A percentile compares a stretch with the other conserved stretches of the same genome.
phyloP scores from a whole-genome alignment of 2,888 invertebrate genomes.

The Gisinianus flammeolus region DNA sequence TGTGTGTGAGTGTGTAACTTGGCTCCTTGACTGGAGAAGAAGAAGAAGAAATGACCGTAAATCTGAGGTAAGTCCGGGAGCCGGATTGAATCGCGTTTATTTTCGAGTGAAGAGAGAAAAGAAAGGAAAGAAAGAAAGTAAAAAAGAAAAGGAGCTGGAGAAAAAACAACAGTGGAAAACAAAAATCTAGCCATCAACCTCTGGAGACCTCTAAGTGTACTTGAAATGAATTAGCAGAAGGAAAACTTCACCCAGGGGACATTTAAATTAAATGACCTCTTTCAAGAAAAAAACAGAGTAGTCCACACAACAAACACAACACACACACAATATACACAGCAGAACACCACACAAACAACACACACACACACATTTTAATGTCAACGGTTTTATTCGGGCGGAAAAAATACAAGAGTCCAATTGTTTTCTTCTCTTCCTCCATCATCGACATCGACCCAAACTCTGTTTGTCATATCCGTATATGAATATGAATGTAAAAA shows the following conservation, averaged over 20 bases:
- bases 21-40: background rate
- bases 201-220: constrained; percentile 30
- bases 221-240: constrained; percentile 36
- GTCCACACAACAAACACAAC: too few species aligned
- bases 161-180: too few species aligned
- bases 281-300: background rate
- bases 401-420: constrained; percentile 18
- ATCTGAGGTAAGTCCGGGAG: constrained; percentile 20
- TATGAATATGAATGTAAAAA: too few species aligned
- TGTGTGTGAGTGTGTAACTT: background rate
- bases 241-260: constrained; percentile 26
- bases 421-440: too few species aligned
- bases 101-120: too few species aligned
- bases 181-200: constrained; percentile 13
- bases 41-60: constrained; percentile 21
- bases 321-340: background rate
- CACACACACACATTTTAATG: background rate
- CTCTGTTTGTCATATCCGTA: too few species aligned
- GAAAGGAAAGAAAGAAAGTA: too few species aligned
- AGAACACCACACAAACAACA: background rate
- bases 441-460: constrained; percentile 17
- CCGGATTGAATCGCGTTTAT: too few species aligned
- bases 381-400: constrained; percentile 4
- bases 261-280: constrained; percentile 41
- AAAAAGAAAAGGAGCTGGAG: too few species aligned